Base-by-base conservation (phyloP, 1,140 invertebrate genomes). In the Tetragnatha versicolor region DNA sequence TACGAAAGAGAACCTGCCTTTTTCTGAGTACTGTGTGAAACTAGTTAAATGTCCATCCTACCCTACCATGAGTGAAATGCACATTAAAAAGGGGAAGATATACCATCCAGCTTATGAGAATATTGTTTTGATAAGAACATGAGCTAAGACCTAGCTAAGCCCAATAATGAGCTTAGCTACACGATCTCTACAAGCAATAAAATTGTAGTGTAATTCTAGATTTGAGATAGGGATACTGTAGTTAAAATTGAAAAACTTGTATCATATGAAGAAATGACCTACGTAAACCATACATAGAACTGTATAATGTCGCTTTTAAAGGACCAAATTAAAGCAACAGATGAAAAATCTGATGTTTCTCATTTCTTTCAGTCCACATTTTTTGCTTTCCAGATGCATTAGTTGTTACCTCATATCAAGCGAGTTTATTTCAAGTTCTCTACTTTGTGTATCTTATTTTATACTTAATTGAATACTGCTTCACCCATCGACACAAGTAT, bases 251-350 rank as follows among this genome's bases (percentile, higher is more conserved):
- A 76, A 65, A 76, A 63, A 55, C 61, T 53, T 76, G 73, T 76
- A 76, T 29, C 39, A 76, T 76, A 65, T 63, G 33, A 75, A 61
- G 58, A 76, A 75, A 37, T 35, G 53, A 76, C n/a, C 58, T 65
- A 76, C 73, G 53, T 51, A 49, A 65, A 47, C n/a, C 58, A 65
- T 76, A 76, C 73, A 65, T 76, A 76, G 60, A 76, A 2, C n/a
- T 76, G 53, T 76, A 60, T 76, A 76, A 76, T 76, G 73, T 76
- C 73, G 61, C 73, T 76, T 73, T 73, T 76, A 42, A 76, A 76
- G 73, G 73, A 76, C 73, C 73, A 76, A 76, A 76, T 65, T 76
- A 76, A 76, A 65, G 33, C 60, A 61, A 20, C 66, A 70, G 29
- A 25, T 53, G 25, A 39, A 66, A 66, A 45, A n/a, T 45, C 17